Percentiles rank a stretch among this genome's conserved stretches.
Evolutionary conservation across 2,888 invertebrate species (phyloP).

Genomic region (Erebia epiphron): DNA sequence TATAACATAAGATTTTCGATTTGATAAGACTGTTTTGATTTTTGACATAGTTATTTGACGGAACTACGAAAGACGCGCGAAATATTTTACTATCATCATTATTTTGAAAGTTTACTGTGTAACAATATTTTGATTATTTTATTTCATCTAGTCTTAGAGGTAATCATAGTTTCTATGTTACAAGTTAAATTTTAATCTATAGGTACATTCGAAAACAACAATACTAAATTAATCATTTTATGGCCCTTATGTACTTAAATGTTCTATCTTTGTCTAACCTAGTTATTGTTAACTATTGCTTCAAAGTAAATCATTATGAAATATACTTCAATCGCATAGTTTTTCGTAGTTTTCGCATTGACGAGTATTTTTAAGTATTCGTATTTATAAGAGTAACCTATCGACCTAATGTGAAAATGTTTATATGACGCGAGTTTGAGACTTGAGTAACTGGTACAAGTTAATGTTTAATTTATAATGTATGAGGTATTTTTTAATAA

Average conservation of each 20-base stretch:
- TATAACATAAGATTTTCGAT: slow-evolving; percentile 43
- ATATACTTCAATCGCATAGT: slow-evolving; percentile 31
- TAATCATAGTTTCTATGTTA: background rate
- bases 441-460: slow-evolving; percentile 47
- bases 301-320: background rate
- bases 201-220: no score
- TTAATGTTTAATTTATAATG: slow-evolving; percentile 77
- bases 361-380: slow-evolving; percentile 55
- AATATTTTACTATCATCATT: background rate
- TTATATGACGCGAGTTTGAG: slow-evolving; percentile 53
- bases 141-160: background rate
- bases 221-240: no score
- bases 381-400: slow-evolving; percentile 45
- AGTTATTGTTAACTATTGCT: background rate
- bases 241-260: no score
- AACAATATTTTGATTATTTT: background rate
- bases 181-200: background rate
- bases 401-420: slow-evolving; percentile 55
- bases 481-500: slow-evolving; percentile 75
- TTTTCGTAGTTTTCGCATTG: slow-evolving; percentile 53
- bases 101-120: background rate
- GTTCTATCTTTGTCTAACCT: background rate
- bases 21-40: slow-evolving; percentile 68
- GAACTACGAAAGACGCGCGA: slow-evolving; percentile 38
- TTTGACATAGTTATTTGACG: slow-evolving; percentile 32